Conservation (phyloP, 2,113 vertebrate genomes). For the Suncus etruscus region DNA sequence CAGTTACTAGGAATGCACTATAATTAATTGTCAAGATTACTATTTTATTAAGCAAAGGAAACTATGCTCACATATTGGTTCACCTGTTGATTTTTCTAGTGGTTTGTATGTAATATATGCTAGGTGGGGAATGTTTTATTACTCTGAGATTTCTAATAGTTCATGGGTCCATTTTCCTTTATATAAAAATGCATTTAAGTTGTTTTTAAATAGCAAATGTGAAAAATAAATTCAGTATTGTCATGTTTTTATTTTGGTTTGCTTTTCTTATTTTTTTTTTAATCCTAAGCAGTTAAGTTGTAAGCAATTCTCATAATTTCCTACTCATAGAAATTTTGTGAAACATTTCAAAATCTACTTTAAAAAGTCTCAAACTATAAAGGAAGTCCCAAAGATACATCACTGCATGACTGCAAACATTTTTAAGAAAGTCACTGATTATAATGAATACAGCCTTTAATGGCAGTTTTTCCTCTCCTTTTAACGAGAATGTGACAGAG, state of each 20-base stretch:
- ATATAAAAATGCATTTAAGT: constrained; percentile 69
- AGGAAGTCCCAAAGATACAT: constrained; percentile 73
- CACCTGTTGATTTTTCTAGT: background rate
- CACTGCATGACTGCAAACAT: constrained; percentile 54
- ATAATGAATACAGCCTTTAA: constrained; percentile 63
- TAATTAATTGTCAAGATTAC: constrained; percentile 18
- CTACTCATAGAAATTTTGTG: constrained; percentile 53
- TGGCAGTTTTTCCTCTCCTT: constrained; percentile 62
- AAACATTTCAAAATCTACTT: constrained; percentile 48
- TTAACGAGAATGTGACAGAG: constrained; percentile 68
- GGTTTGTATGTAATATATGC: background rate
- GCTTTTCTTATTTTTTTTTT: constrained; percentile 46
- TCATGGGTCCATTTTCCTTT: constrained; percentile 56
- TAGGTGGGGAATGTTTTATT: constrained; percentile 58
- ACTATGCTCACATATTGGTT: constrained; percentile 57
- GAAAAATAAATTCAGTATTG: constrained; percentile 34
- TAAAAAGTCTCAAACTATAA: constrained; percentile 52
- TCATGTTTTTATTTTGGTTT: constrained; percentile 46
- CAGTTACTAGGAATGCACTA: background rate
- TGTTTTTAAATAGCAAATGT: constrained; percentile 47
- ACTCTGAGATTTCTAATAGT: constrained; percentile 15
- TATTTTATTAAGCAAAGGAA: constrained; percentile 39
- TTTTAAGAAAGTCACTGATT: constrained; percentile 69
- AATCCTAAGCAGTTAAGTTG: constrained; percentile 43
- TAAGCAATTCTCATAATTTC: constrained; percentile 59